A percentile compares a stretch with the other conserved stretches of the same genome.
These are phyloP conservation scores for Aurelia aurita DNA, from an alignment of 30 jellyfish, hydroid and myxozoan species.

Conservation along the genomic window DNA sequence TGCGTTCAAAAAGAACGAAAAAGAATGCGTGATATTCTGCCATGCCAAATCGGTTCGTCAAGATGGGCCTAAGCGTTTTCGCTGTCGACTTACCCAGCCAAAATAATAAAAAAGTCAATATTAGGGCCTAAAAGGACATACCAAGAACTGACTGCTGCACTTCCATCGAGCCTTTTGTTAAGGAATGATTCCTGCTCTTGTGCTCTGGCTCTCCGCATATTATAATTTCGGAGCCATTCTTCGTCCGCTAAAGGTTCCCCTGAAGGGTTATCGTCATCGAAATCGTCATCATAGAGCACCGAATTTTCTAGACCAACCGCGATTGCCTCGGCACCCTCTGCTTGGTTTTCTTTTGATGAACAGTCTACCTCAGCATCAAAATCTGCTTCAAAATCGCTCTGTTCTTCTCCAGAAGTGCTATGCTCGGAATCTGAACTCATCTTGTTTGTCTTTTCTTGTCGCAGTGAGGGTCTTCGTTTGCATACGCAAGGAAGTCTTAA, in stretches of 20 bases:
- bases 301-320: not conserved
- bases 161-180: not conserved
- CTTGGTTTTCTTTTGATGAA: not conserved
- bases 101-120: not conserved
- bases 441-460: not conserved
- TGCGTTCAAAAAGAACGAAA: no score
- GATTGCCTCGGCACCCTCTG: conserved; percentile 2
- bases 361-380: not conserved
- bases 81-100: conserved; percentile 4
- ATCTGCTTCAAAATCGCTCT: conserved; percentile 3
- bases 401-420: not conserved
- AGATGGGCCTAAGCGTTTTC: conserved; percentile 7
- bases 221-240: conserved; percentile 13
- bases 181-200: conserved; percentile 16
- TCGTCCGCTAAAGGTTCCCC: conserved; percentile 4
- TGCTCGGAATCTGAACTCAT: not conserved
- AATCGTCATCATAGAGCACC: not conserved
- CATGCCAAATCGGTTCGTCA: not conserved
- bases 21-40: no score
- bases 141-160: conserved; percentile 1
- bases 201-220: conserved; percentile 8
- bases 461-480: no score
- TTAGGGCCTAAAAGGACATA: not conserved
- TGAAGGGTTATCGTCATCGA: not conserved
- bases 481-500: no score